phyloP scores from a whole-genome alignment of 1,140 invertebrate genomes.

The Drosophila setifemur region DNA sequence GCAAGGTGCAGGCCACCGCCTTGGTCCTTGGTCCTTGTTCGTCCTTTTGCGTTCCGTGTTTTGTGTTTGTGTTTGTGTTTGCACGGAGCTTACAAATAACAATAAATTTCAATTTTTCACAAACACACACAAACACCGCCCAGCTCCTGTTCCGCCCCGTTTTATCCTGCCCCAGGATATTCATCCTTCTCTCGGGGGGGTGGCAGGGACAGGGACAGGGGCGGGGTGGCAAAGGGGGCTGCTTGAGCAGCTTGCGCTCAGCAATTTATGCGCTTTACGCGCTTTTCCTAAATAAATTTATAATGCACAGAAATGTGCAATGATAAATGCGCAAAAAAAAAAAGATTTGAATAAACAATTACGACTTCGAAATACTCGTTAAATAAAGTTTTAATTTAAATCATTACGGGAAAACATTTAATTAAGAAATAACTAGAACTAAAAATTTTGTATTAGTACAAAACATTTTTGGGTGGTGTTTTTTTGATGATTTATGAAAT shows the following conservation, averaged over 20 bases:
- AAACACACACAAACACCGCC: constrained; percentile 28
- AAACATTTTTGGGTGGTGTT: too few species aligned
- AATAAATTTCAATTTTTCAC: constrained; percentile 78
- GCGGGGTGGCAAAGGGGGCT: constrained; percentile 27
- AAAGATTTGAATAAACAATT: too few species aligned
- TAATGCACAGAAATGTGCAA: constrained; percentile 48
- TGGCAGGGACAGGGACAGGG: too few species aligned
- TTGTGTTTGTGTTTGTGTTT: constrained; percentile 7
- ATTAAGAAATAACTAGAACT: too few species aligned
- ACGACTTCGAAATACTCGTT: constrained; percentile 2
- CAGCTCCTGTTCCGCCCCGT: neutral
- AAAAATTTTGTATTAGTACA: too few species aligned
- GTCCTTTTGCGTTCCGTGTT: neutral
- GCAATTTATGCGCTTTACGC: constrained; percentile 73
- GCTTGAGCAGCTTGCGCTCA: constrained; percentile 65
- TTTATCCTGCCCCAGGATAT: neutral
- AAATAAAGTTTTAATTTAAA: too few species aligned
- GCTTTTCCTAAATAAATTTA: constrained; percentile 78
- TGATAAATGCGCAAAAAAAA: too few species aligned
- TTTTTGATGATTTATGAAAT: too few species aligned
- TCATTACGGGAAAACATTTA: too few species aligned
- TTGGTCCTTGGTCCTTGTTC: neutral
- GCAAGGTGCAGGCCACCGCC: constrained; percentile 45
- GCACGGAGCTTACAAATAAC: constrained; percentile 67
- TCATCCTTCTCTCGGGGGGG: neutral